phyloP scores from a whole-genome alignment of 2,113 vertebrate genomes.

The Etheostoma spectabile region DNA sequence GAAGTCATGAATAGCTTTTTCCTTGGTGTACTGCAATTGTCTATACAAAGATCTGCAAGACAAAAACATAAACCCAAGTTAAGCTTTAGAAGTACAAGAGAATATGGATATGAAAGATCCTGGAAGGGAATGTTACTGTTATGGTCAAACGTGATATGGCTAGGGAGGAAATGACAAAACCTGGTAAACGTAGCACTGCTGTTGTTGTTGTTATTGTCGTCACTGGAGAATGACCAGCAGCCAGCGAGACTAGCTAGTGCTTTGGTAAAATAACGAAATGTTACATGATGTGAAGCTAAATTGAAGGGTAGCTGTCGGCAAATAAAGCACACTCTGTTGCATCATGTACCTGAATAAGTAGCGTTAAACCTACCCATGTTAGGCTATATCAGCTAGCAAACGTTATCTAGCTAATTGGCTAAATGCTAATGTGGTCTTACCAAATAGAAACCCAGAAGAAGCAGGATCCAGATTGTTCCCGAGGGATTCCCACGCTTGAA shows the following conservation, averaged over 20 bases:
- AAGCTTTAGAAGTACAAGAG: background rate
- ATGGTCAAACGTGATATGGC: background rate
- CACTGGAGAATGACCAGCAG: background rate
- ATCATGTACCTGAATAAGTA: background rate
- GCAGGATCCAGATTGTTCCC: background rate
- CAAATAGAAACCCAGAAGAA: background rate
- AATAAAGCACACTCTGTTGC: background rate
- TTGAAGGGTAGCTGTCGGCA: fast-evolving
- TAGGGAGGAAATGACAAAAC: background rate
- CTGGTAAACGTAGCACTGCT: background rate
- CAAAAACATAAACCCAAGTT: slow-evolving; percentile 4
- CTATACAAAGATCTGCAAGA: slow-evolving; percentile 45
- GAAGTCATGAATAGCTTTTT: slow-evolving; percentile 2
- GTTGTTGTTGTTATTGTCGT: background rate
- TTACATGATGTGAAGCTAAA: background rate
- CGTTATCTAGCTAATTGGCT: slow-evolving; percentile 10
- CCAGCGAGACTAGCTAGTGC: too few relatives aligned
- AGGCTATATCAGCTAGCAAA: slow-evolving; percentile 36
- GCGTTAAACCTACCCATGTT: background rate
- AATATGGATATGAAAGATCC: background rate
- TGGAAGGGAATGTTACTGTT: background rate
- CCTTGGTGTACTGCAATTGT: background rate
- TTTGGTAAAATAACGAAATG: background rate
- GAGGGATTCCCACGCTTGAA: background rate
- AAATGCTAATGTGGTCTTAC: slow-evolving; percentile 51